phyloP scores from a whole-genome alignment of 2,888 invertebrate species.

The Synergus itoensis region DNA sequence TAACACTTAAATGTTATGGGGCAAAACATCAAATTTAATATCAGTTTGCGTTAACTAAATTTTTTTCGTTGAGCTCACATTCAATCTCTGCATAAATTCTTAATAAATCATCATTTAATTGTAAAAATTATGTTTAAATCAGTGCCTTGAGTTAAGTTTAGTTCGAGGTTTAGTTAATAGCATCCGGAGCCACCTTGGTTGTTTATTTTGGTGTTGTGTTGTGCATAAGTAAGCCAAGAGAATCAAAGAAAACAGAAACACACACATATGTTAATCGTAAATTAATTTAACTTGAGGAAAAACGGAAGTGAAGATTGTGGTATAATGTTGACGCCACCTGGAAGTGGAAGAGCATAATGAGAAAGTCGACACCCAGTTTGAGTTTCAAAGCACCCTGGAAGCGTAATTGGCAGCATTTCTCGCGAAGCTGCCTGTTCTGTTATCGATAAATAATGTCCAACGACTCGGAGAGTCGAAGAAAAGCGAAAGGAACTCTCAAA shows the following conservation, averaged over 20 bases:
- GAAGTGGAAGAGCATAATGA: constrained; percentile 10
- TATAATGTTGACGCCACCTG: constrained; percentile 19
- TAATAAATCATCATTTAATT: background rate
- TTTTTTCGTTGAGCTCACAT: background rate
- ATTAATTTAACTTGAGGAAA: background rate
- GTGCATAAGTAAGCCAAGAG: background rate
- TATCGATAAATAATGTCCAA: constrained; percentile 37
- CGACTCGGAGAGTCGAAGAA: constrained; percentile 28
- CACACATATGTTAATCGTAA: constrained; percentile 25
- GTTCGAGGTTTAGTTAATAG: background rate
- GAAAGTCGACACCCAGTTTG: constrained; percentile 4
- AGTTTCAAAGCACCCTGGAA: constrained; percentile 15
- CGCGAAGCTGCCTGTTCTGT: constrained; percentile 21
- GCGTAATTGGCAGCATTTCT: constrained; percentile 26
- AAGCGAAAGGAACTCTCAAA: constrained; percentile 40
- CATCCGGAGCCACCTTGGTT: background rate
- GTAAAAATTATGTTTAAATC: background rate
- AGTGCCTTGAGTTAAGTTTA: too few relatives aligned
- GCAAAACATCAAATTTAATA: constrained; percentile 16
- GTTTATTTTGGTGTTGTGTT: constrained; percentile 4
- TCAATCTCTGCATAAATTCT: constrained; percentile 18
- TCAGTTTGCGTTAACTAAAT: background rate
- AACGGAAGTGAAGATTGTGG: background rate
- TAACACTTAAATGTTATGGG: constrained; percentile 34
- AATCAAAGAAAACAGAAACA: background rate